Evolutionary conservation across 2,797 vertebrate species (phyloP), one percentile per base, ranked within the genome.

Genomic region (Pangasius sanitwongsei): DNA sequence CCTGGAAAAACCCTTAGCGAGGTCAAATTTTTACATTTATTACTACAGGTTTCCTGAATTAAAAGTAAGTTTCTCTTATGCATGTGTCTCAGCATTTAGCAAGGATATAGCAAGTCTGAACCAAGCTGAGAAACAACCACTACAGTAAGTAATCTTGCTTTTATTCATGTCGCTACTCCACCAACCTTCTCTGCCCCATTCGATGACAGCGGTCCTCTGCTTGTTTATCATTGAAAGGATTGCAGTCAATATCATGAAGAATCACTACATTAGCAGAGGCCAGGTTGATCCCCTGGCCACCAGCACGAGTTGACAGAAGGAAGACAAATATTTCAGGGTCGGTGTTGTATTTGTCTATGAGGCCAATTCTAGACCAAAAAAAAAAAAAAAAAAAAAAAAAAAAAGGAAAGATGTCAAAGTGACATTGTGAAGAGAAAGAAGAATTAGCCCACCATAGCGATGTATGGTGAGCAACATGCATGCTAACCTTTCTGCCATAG

Each of bases 181-280:
- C 96, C 92, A 94, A 99, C 98, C 95, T 98, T 81, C 97, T 98
- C 93, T 99, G 98, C 41, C 98, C 99, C 41, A 99, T 96, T 90
- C 99, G 96, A 80, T 99, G 99, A 93, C 98, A 99, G 81, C 99
- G 94, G 92, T 99, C 98, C 92, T 99, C 99, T 3, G 99, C 99
- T 94, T 99, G 99, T 88, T 99, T 99, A 93, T 99, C 99, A 13
- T 99, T 99, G 92, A 99, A 99, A 0, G 98, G 98, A 92, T 99
- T 99, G 93, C 96, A 99, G 92, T 99, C 98, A 31, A 99, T 99
- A 93, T 99, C 99, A 11, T 99, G 99, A 31, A 99, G 95, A 92
- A 99, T 97, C 82, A 99, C 98, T 1, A 98, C 96, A 15, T 99
- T 99, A 78, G 99, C 99, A 0, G 98, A 98, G 41, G 99, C 98